Percentiles rank a stretch among this genome's conserved stretches.
Evolutionary conservation across 2,113 vertebrate genomes (phyloP).

Genomic region (Bathybates hornii): DNA sequence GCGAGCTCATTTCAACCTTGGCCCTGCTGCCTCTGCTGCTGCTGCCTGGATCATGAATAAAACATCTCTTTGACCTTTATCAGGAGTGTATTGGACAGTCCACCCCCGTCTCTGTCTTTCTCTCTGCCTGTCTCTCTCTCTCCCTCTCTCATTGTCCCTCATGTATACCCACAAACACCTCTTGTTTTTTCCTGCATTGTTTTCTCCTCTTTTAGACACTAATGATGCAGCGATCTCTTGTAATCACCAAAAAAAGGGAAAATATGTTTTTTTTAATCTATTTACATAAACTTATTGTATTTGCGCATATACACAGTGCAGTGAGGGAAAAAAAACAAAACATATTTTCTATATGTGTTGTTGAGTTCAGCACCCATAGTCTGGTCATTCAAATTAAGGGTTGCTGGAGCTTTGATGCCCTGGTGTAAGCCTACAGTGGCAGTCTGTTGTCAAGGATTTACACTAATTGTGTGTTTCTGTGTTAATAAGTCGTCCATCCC

Average conservation of each 20-base stretch:
- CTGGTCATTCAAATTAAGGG: background rate
- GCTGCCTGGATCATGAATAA: conserved; percentile 70
- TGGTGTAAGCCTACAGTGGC: background rate
- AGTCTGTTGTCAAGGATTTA: background rate
- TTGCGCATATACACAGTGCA: background rate
- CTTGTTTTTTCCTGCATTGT: conserved; percentile 14
- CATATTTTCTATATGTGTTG: background rate
- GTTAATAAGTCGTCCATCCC: background rate
- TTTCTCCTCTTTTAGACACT: background rate
- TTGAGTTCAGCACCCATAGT: background rate
- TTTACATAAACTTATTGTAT: background rate
- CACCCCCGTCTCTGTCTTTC: conserved; percentile 53
- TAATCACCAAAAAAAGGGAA: background rate
- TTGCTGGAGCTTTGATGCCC: background rate
- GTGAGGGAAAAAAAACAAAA: background rate
- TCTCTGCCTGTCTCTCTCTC: conserved; percentile 18
- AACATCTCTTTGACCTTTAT: conserved; percentile 76
- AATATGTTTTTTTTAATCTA: background rate
- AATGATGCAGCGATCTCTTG: background rate
- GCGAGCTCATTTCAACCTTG: conserved; percentile 68
- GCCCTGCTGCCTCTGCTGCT: conserved; percentile 52
- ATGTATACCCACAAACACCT: conserved; percentile 33
- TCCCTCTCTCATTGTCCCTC: conserved; percentile 38
- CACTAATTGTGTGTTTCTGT: background rate
- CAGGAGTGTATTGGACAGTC: conserved; percentile 71